phyloP scores from a whole-genome alignment of 2,888 invertebrate species.

The Andrena minutula region DNA sequence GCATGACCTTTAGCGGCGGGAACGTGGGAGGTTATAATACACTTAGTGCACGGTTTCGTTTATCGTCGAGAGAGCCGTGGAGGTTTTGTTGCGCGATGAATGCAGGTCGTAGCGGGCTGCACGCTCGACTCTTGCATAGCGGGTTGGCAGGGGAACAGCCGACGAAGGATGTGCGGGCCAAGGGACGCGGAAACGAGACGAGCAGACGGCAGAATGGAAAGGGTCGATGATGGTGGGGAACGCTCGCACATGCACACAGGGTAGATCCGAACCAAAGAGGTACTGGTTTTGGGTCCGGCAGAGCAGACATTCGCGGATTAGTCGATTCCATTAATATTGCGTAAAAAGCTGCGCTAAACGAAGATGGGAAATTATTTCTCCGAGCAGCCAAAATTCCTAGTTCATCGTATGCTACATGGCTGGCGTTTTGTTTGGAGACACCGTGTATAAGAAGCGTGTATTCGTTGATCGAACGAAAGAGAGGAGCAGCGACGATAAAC shows the following conservation, averaged over 20 bases:
- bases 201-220: conserved; percentile 59
- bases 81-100: conserved; percentile 74
- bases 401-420: neutral
- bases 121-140: conserved; percentile 42
- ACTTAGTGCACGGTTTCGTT: conserved; percentile 76
- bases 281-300: neutral
- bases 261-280: neutral
- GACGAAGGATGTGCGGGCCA: conserved; percentile 27
- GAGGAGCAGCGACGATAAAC: conserved; percentile 57
- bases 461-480: conserved; percentile 41
- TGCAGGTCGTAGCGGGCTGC: conserved; percentile 71
- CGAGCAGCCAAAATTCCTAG: neutral
- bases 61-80: conserved; percentile 70
- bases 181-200: conserved; percentile 63
- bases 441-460: conserved; percentile 26
- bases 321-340: neutral
- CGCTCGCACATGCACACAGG: conserved; percentile 29
- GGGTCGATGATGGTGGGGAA: conserved; percentile 62
- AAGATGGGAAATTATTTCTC: too few species aligned
- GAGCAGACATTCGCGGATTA: neutral
- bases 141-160: conserved; percentile 7
- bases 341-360: neutral
- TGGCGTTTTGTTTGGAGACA: neutral
- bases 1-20: conserved; percentile 82
- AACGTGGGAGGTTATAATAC: conserved; percentile 82